These are phyloP conservation scores for Argyresthia albistria DNA, from an alignment of 2,888 invertebrate species.

Conservation along the genomic window DNA sequence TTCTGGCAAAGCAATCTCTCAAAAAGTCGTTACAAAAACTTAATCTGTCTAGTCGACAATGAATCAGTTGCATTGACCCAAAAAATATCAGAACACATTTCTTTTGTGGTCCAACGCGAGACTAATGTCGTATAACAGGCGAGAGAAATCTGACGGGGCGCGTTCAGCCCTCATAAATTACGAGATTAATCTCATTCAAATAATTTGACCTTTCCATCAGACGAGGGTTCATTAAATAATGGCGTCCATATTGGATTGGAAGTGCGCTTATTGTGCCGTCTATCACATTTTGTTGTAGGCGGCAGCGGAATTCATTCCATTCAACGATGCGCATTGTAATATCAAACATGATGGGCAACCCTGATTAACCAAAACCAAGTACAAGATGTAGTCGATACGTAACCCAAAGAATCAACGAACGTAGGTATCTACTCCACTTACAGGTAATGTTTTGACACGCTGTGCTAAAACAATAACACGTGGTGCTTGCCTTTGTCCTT, in stretches of 20 bases:
- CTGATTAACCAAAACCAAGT: slow-evolving; percentile 13
- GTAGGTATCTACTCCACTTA: slow-evolving; percentile 19
- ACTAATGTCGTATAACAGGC: slow-evolving; percentile 52
- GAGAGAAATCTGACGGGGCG: slow-evolving; percentile 53
- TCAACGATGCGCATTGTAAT: slow-evolving; percentile 4
- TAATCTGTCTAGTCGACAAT: not conserved
- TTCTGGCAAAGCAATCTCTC: not conserved
- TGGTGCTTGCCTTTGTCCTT: slow-evolving; percentile 2
- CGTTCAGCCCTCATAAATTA: slow-evolving; percentile 64
- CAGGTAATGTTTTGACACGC: slow-evolving; percentile 13
- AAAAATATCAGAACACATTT: slow-evolving; percentile 27
- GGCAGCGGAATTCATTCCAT: slow-evolving; percentile 22
- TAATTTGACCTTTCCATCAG: slow-evolving; percentile 71
- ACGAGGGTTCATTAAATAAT: slow-evolving; percentile 73
- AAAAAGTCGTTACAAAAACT: not conserved
- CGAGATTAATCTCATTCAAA: slow-evolving; percentile 71
- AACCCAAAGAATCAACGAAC: slow-evolving; percentile 8
- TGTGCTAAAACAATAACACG: slow-evolving; percentile 11
- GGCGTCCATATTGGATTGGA: slow-evolving; percentile 63
- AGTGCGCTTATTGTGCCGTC: slow-evolving; percentile 66
- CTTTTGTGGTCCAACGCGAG: slow-evolving; percentile 32
- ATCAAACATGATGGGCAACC: slow-evolving; percentile 13
- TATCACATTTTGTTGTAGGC: slow-evolving; percentile 60
- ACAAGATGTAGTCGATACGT: not conserved
- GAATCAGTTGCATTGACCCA: slow-evolving; percentile 9